Base-by-base conservation (phyloP, 2,888 invertebrate genomes). In the Blastobasis adustella region DNA sequence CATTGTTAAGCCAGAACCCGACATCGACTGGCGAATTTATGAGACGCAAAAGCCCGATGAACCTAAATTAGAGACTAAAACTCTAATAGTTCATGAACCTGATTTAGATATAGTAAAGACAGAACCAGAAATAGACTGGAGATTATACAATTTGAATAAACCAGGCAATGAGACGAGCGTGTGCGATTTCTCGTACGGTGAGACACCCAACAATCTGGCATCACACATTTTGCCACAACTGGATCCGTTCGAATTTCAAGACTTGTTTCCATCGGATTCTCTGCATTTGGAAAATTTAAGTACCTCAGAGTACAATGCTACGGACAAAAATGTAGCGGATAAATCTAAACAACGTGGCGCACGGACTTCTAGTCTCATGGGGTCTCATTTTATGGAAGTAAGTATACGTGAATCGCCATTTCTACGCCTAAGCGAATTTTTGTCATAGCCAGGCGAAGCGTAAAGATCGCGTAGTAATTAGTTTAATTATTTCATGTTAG, bases 161-260 rank as follows among this genome's bases (percentile, higher is more conserved):
- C 50, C 66, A 0, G 66, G 65, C 4, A 75, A 65, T 46, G 77
- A 76, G 50, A 72, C 73, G 0, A 80, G 81, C 49, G 54, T 82
- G 4, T 76, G 73, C 48, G 83, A 85, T 55, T 84, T 83, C 55
- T 77, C 79, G 0, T 85, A 78, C 49, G 79, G 79, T 1, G 85
- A 84, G 52, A 76, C 71, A 37, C 58, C 78, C 0, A 71, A 67
- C 49, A 76, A 76, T 50, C 55, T 79, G 39, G 62, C 73, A 0
- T 60, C 74, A 0, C 62, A 66, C 38, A 64, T 73, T 44, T 54
- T 78, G 9, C 73, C 76, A 0, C 58, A 65, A 0, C 50, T 80
- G 36, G 80, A 82, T 50, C 61, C 74, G 3, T 65, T 69, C 37
- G 79, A 78, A 49, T 82, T 77, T 54, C 76, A 73, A 53, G 76